Base-by-base conservation (phyloP, 1,140 invertebrate species). In the Drosophila sechellia region DNA sequence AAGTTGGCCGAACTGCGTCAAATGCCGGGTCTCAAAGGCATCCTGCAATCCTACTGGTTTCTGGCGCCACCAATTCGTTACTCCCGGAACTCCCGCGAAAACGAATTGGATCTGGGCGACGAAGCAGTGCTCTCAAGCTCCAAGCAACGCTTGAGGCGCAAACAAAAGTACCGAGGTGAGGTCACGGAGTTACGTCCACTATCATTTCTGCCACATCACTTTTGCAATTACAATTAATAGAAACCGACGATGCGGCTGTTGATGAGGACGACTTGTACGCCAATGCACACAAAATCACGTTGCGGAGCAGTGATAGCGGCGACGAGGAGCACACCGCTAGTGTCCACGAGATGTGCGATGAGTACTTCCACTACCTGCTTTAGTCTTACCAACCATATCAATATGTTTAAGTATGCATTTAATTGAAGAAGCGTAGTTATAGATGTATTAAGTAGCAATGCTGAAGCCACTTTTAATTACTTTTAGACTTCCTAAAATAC, bases 291-390 rank as follows among this genome's bases (percentile, higher is more conserved):
- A 91, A 91, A 58, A 91, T 91, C 27, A 50, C 90, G 4, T 25
- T 86, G 42, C 75, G 84, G 22, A 69, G 66, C 10, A 77, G 37
- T 8, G 60, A 84, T 5, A 90, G 81, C 45, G 75, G 66, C 15
- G 90, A 90, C 40, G 86, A 91, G 50, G 83, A 89, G 5, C 65
- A 71, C 31, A 40, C 64, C 34, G 39, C 74, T 0, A 70, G 71
- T 22, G 48, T 91, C 6, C 79, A 79, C 40, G 90, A 91, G 17
- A 75, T 81, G 56, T 91, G 87, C 64, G 90, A 91, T 68, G 90
- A 91, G 74, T 90, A 89, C 46, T 91, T 91, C 57, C 84, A 91
- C 74, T 90, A 83, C 63, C 59, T 91, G 46, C 54, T 91, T 17
- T 81, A 77, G 34, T 27, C 31, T 5, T 58, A 42, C 13, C 17